Percentiles rank a stretch among this genome's conserved stretches.
phyloP scores from a whole-genome alignment of 2,888 invertebrate species.

The Drosophila tanythrix region DNA sequence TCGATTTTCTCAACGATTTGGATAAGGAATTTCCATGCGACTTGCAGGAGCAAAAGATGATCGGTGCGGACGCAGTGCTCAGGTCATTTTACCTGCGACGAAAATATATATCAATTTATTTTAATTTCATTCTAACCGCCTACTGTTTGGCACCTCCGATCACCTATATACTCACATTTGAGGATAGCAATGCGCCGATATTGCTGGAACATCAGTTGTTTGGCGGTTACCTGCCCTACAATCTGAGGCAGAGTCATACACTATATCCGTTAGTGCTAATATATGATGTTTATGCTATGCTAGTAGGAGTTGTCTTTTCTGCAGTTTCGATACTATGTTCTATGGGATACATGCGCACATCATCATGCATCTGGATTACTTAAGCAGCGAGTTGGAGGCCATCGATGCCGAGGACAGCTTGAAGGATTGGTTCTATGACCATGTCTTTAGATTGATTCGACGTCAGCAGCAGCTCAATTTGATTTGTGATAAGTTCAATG shows the following conservation, averaged over 20 bases:
- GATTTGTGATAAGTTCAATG: slow-evolving; percentile 50
- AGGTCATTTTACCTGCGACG: not conserved
- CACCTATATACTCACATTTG: slow-evolving; percentile 27
- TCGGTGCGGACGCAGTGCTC: slow-evolving; percentile 19
- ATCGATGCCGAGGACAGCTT: slow-evolving; percentile 33
- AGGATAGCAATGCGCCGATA: slow-evolving; percentile 28
- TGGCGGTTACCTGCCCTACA: slow-evolving; percentile 54
- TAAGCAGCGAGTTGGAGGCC: slow-evolving; percentile 18
- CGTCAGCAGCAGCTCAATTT: slow-evolving; percentile 58
- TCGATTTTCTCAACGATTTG: slow-evolving; percentile 42
- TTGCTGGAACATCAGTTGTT: slow-evolving; percentile 49
- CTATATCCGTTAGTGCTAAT: slow-evolving; percentile 36
- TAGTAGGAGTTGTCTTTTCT: slow-evolving; percentile 39
- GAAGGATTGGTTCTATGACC: slow-evolving; percentile 11
- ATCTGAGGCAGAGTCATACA: slow-evolving; percentile 42
- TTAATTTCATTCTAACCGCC: rapidly evolving
- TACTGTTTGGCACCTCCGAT: slow-evolving; percentile 19
- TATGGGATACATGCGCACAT: slow-evolving; percentile 52
- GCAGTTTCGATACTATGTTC: slow-evolving; percentile 53
- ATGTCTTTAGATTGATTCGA: slow-evolving; percentile 33
- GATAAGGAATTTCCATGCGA: slow-evolving; percentile 54
- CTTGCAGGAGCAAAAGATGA: slow-evolving; percentile 23
- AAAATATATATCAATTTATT: not conserved
- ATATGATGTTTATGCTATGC: slow-evolving; percentile 20
- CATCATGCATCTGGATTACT: slow-evolving; percentile 55